A percentile compares a stretch with the other conserved stretches of the same genome.
Evolutionary conservation across 2,797 vertebrate genomes (phyloP).

Genomic region (Lagorchestes hirsutus): DNA sequence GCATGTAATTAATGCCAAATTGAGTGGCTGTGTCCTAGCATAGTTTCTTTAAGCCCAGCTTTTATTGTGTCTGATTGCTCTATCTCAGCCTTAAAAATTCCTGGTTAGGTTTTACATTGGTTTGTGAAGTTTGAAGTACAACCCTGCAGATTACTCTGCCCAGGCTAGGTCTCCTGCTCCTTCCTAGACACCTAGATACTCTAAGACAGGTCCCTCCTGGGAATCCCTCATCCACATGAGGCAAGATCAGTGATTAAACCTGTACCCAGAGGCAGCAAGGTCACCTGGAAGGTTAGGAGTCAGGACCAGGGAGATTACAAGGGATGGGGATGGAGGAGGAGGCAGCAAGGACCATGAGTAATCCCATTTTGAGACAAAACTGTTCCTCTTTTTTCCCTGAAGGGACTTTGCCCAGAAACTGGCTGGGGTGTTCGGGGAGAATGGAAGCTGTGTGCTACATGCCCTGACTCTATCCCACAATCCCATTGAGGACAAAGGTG

Average conservation of each 20-base stretch:
- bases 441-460: constrained; percentile 92
- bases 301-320: neutral
- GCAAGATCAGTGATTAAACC: neutral
- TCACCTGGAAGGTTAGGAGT: neutral
- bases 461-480: constrained; percentile 94
- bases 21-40: constrained; percentile 33
- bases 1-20: constrained; percentile 9
- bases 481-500: constrained; percentile 95
- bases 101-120: neutral
- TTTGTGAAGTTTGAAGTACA: neutral
- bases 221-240: neutral
- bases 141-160: neutral
- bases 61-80: neutral
- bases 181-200: neutral
- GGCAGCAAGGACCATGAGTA: constrained; percentile 47
- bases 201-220: neutral
- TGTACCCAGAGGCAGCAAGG: neutral
- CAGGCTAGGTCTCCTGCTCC: constrained; percentile 8
- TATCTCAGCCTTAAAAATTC: neutral
- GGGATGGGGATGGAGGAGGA: constrained; percentile 50
- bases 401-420: constrained; percentile 96
- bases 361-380: constrained; percentile 64
- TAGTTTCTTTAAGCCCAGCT: neutral
- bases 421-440: constrained; percentile 92
- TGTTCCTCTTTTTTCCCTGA: constrained; percentile 75